Evolutionary conservation across 2,888 invertebrate species (phyloP), one percentile per base, ranked within the genome.

Genomic region (Thereva nobilitata): DNA sequence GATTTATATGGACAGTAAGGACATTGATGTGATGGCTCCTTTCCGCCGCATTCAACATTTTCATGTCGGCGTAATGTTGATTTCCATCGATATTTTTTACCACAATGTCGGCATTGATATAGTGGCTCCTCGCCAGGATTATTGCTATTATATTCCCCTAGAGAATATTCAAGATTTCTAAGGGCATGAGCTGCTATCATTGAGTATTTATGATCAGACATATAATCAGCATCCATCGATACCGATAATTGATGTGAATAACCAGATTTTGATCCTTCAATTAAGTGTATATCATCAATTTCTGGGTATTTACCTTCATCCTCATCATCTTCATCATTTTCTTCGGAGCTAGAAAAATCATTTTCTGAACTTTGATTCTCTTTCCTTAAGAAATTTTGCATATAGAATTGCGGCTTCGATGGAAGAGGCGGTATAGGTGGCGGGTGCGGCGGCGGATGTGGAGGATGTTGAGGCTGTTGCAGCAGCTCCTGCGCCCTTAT

Each of bases 1-100:
- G 91, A 91, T 74, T 85, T 84, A 82, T 89, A 90, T 5, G 87
- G 84, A 80, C 91, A 92, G 77, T 89, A 86, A 38, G 90, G 89
- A 75, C 92, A 92, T 75, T 89, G 88, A 80, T 91, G 91, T 64
- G 88, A 84, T 0, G 91, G 91, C 70, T 90, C 88, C 78, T 91
- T 92, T 70, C 90, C 90, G 42, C 91, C 89, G 79, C 91, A 91
- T 80, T 91, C 91, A 67, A 91, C 90, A 82, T 87, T 89, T 80
- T 90, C 91, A 82, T 92, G 92, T 8, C 90, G 86, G 40, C 89
- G 85, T 83, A 91, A 86, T 59, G 92, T 92, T 67, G 91, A 91
- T 81, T 90, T 92, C 91, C 92, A 92, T 74, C 92, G 86, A 80
- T 92, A 92, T 71, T 88, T 85, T 79, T 91, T 92, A 69, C 91